Base-by-base conservation (phyloP, 2,113 vertebrate genomes). In the Lophura nycthemera region DNA sequence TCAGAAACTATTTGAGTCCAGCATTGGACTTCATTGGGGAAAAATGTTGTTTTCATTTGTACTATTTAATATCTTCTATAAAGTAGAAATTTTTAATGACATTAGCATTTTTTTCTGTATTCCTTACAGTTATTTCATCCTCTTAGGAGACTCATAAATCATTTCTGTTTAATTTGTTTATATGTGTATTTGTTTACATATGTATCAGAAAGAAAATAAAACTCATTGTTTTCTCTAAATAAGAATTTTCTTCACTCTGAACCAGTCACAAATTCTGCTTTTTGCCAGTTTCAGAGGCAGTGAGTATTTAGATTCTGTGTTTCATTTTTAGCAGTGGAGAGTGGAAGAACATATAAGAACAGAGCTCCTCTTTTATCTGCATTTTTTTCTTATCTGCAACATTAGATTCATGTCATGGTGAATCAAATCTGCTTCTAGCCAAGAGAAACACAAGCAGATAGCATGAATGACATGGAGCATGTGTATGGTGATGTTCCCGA, bases 281-380 rank as follows among this genome's bases (percentile, higher is more conserved):
- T 85, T 83, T 73, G 20, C 71, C 60, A 67, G 0, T 88, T 92
- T 89, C 67, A 15, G 22, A 43, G 29, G 18, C 71, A 11, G 25
- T 29, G 12, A 83, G 19, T 64, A 52, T 89, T 84, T 85, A 71
- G 67, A 32, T 1, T 2, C 36, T 1, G 0, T 20, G 15, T 30
- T n/a, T 70, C 70, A n/a, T 82, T 95, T 73, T 70, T 38, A 80
- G 48, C 19, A 52, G 30, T 75, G 13, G 57, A 47, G 24, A 81
- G 15, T 36, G 86, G 36, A 90, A 36, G 27, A 75, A 72, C 43
- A 73, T 48, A 12, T 48, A 78, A 86, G 70, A 92, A 86, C 59
- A 93, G 90, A 87, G 63, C 32, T 85, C 6, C 54, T 84, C 74
- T 95, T 94, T 78, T 78, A 78, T 86, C 78, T 79, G 59, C 32